These are phyloP conservation scores for Aphaenogaster floridana DNA, from an alignment of 1,140 invertebrate species.

Conservation along the genomic window DNA sequence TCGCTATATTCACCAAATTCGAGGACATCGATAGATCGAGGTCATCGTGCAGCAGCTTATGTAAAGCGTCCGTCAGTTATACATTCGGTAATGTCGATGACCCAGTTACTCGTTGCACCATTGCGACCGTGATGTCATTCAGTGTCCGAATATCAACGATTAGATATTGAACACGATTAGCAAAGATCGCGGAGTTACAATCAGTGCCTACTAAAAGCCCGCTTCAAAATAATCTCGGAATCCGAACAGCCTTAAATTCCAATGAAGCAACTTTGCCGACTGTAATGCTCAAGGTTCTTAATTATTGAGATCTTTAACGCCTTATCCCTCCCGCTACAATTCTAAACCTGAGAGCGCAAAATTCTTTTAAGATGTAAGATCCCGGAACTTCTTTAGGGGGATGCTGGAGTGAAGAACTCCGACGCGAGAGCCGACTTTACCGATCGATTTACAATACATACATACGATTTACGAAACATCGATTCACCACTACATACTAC, in stretches of 20 bases:
- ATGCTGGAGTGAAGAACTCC: too few relatives aligned
- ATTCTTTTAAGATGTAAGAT: not conserved
- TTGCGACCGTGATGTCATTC: slow-evolving; percentile 10
- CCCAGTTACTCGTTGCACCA: slow-evolving; percentile 30
- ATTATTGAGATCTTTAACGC: not conserved
- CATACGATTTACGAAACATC: too few relatives aligned
- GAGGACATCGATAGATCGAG: slow-evolving; percentile 16
- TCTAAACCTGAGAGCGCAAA: not conserved
- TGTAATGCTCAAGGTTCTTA: not conserved
- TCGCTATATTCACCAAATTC: slow-evolving; percentile 31
- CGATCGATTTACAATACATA: too few relatives aligned
- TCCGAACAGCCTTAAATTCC: not conserved
- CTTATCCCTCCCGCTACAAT: not conserved
- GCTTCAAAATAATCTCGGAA: not conserved
- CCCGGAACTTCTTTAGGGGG: not conserved
- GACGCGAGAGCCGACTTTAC: too few relatives aligned
- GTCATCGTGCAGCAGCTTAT: slow-evolving; percentile 16
- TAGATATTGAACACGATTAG: slow-evolving; percentile 22
- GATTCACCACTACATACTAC: too few relatives aligned
- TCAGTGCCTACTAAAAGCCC: not conserved
- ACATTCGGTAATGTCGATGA: slow-evolving; percentile 61
- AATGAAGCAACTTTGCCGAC: not conserved
- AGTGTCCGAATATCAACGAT: slow-evolving; percentile 14
- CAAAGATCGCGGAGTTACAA: not conserved
- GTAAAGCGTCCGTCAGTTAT: slow-evolving; percentile 46